Evolutionary conservation across 2,888 invertebrate species (phyloP).

Genomic region (Tachystola acroxantha): DNA sequence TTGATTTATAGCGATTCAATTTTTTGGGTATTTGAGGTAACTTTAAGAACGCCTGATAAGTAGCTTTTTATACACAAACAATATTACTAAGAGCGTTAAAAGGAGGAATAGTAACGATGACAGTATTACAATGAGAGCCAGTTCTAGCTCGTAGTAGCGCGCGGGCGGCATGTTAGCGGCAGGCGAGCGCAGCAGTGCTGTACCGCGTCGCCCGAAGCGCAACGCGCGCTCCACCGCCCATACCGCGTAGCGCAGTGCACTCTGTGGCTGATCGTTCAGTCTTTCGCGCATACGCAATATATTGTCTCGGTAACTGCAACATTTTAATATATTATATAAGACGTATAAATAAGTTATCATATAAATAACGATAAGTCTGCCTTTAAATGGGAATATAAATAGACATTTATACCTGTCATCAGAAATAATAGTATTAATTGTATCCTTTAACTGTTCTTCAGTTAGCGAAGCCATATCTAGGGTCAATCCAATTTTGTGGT

Average conservation of each 20-base stretch:
- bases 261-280: constrained; percentile 47
- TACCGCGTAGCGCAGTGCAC: constrained; percentile 19
- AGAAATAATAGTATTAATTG: constrained; percentile 30
- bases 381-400: too few relatives aligned
- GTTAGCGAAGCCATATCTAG: constrained; percentile 28
- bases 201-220: constrained; percentile 40
- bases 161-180: constrained; percentile 34
- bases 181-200: constrained; percentile 42
- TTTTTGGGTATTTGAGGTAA: too few relatives aligned
- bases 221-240: constrained; percentile 52
- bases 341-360: too few relatives aligned
- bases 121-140: too few relatives aligned
- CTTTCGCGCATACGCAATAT: constrained; percentile 26
- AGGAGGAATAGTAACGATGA: too few relatives aligned
- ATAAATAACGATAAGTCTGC: too few relatives aligned
- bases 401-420: constrained; percentile 39
- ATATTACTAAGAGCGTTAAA: too few relatives aligned
- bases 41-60: too few relatives aligned
- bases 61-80: too few relatives aligned
- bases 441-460: constrained; percentile 30
- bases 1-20: too few relatives aligned
- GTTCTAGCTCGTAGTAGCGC: constrained; percentile 28
- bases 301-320: constrained; percentile 26
- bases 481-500: constrained; percentile 34
- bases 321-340: too few relatives aligned